Base-by-base conservation (phyloP, 2,113 vertebrate species). In the Physeter macrocephalus region DNA sequence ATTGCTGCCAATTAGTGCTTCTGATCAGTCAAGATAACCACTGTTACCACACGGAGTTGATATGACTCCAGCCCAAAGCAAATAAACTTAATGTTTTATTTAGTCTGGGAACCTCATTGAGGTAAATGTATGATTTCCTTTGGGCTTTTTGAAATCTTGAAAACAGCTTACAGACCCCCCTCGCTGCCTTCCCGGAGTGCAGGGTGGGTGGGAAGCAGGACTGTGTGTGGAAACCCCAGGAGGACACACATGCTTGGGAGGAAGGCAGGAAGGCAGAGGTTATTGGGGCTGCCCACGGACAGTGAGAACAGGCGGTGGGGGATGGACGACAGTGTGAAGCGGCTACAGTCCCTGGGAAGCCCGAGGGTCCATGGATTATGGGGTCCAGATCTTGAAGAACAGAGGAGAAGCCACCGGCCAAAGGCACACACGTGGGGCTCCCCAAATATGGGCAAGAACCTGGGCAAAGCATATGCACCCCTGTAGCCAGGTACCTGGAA, bases 101-200 rank as follows among this genome's bases (percentile, higher is more conserved):
- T 97, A 98, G 97, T 98, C 97, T 97, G 96, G 86, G 93, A 95
- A 96, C 46, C 74, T 97, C 83, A 49, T 43, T 62, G 95, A 97
- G 94, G 95, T 94, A 95, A 97, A 94, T 80, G 94, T 78, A 74
- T 90, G 81, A 93, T 96, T 96, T 97, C 94, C 97, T 95, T n/a
- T 91, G 95, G 92, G 82, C 89, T 94, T 98, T 97, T 92, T 94
- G 78, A 97, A 94, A 94, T 93, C 52, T 81, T 82, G 83, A 89
- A 95, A 97, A 90, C 74, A 93, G 83, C 62, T 93, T 86, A 46
- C 85, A 95, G 96, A 34, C n/a, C 69, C 57, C 83, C 52, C 49
- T 88, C 3, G 2, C 59, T 61, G 88, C 54, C 67, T 94, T 93
- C 71, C 10, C 66, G 21, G 81, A 81, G 78, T 3, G 27, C 49